Evolutionary conservation across 2,888 invertebrate species (phyloP).

Genomic region (Hedychridium roseum): DNA sequence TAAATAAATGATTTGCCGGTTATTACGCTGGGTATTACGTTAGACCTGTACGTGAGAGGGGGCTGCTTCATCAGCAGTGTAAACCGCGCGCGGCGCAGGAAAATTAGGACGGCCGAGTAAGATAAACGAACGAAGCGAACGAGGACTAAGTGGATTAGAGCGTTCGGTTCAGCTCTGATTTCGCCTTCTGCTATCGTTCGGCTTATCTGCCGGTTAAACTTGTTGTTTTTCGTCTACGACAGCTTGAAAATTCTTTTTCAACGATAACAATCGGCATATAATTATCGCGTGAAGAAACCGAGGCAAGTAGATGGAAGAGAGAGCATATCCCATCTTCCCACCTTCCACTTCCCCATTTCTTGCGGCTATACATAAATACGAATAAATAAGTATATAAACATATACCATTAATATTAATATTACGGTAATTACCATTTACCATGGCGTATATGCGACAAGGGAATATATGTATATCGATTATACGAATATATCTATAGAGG

Average conservation of each 20-base stretch:
- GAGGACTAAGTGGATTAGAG: slow-evolving; percentile 36
- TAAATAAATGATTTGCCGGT: too few relatives aligned
- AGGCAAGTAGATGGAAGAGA: slow-evolving; percentile 5
- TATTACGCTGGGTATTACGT: too few relatives aligned
- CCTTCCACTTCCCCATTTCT: slow-evolving; percentile 33
- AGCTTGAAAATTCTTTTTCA: too few relatives aligned
- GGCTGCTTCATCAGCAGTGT: slow-evolving; percentile 45
- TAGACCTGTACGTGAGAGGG: too few relatives aligned
- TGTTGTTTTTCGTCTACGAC: too few relatives aligned
- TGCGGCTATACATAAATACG: slow-evolving; percentile 19
- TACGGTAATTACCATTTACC: slow-evolving; percentile 4
- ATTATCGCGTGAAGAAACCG: not conserved
- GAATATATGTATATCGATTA: slow-evolving; percentile 15
- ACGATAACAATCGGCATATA: too few relatives aligned
- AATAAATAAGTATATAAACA: slow-evolving; percentile 30
- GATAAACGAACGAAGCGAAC: slow-evolving; percentile 32
- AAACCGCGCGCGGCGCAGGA: slow-evolving; percentile 30
- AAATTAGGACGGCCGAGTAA: slow-evolving; percentile 39
- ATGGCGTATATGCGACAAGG: slow-evolving; percentile 11
- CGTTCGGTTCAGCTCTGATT: slow-evolving; percentile 31
- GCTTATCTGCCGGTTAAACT: too few relatives aligned
- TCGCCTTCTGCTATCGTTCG: slow-evolving; percentile 16
- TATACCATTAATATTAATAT: slow-evolving; percentile 1
- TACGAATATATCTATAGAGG: slow-evolving; percentile 5
- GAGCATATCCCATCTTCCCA: slow-evolving; percentile 38